Conservation (phyloP, 2,113 vertebrate species). For the Pluvialis apricaria region DNA sequence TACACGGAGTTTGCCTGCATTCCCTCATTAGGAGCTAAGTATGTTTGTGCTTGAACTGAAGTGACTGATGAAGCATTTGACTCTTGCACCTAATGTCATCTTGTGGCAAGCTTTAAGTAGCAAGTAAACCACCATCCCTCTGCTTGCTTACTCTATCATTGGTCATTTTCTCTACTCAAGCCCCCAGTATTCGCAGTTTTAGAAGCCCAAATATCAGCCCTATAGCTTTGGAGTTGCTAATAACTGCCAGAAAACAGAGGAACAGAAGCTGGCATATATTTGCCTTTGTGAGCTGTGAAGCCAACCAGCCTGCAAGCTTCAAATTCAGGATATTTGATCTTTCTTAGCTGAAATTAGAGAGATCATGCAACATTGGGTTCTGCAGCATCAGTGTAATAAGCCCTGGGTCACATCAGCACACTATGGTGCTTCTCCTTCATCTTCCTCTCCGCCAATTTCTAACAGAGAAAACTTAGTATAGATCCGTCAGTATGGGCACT, state of each 20-base stretch:
- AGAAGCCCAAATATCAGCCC: neutral
- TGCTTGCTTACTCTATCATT: neutral
- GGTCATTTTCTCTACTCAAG: neutral
- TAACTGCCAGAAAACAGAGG: constrained; percentile 5
- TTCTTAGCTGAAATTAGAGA: neutral
- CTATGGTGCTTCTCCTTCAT: neutral
- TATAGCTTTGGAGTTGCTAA: neutral
- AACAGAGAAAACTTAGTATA: neutral
- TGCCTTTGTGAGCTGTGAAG: neutral
- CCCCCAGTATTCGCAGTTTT: neutral
- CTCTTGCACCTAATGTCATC: neutral
- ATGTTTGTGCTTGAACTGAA: neutral
- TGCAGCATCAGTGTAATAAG: neutral
- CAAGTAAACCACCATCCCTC: neutral
- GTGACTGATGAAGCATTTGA: neutral
- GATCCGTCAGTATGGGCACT: neutral
- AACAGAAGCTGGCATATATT: neutral
- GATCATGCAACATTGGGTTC: neutral
- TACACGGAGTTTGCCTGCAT: neutral
- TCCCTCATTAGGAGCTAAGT: neutral
- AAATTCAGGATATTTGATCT: neutral
- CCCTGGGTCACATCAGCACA: neutral
- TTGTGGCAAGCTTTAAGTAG: neutral
- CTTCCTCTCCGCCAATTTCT: neutral
- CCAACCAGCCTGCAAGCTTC: neutral